Evolutionary conservation across 1,140 invertebrate genomes (phyloP), one percentile per base, ranked within the genome.

Genomic region (Drosophila santomea): DNA sequence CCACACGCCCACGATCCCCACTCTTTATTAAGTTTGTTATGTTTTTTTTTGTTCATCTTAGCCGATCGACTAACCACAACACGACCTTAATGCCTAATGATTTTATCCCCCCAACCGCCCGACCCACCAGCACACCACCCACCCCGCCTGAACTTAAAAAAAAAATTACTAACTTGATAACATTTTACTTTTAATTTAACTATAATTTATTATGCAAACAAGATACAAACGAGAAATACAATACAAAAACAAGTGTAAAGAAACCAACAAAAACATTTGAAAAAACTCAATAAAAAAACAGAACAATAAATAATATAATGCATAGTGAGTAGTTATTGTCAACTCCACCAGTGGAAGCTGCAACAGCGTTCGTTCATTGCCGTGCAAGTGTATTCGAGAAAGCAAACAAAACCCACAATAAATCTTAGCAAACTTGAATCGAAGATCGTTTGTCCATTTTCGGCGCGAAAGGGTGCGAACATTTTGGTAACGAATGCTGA

Each of bases 181-280:
- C 66, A 86, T 56, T 72, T 86, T 86, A 88, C 59, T 75, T 88
- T 79, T 86, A 86, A 83, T 88, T 88, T 89, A 89, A 67, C 62
- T 88, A 81, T 88, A 88, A 88, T 88, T 88, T 88, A 88, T 88
- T 88, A 76, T 76, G 83, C 83, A 88, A 86, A 88, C 83, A 81
- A 88, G 69, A 86, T 78, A 85, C 45, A 86, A 86, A 67, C 79
- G 68, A 81, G 68, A 81, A 82, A 63, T 75, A 86, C 83, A 79
- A 86, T 72, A 84, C 74, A 50, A 50, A 85, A 82, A 86, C 79
- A 89, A 86, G 62, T 86, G 83, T 82, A 88, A 83, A 55, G 79
- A 77, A 73, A 69, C 44, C 74, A 69, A 84, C 78, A 83, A 84
- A 85, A 78, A 74, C 78, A 76, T 73, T 69, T 72, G 38, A 59